Evolutionary conservation across 37 sponge, comb jelly and placozoan genomes (phyloP).

Genomic region (Ianthella basta): DNA sequence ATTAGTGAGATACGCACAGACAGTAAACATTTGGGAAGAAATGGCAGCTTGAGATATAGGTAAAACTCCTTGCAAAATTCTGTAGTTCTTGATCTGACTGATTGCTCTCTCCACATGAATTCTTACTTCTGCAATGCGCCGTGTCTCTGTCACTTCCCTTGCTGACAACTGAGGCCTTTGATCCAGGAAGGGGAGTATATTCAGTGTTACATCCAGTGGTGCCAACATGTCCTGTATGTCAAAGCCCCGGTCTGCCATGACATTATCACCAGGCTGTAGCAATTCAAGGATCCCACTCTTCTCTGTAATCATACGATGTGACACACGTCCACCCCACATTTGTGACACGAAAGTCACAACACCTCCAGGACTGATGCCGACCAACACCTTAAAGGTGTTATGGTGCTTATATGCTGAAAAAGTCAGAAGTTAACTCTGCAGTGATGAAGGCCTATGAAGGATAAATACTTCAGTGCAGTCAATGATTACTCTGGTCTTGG

Average conservation of each 20-base stretch:
- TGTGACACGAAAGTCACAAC: constrained; percentile 11
- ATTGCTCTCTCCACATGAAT: constrained; percentile 19
- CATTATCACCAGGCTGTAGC: constrained; percentile 6
- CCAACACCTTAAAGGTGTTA: constrained; percentile 25
- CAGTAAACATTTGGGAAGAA: background rate
- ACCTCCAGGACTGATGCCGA: constrained; percentile 19
- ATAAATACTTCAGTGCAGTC: constrained; percentile 17
- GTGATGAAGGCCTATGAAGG: background rate
- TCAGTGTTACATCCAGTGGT: background rate
- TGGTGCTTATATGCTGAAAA: constrained; percentile 13
- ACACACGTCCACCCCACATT: constrained; percentile 24
- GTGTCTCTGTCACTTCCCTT: too few species aligned
- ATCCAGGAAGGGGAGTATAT: constrained; percentile 2
- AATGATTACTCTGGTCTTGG: constrained; percentile 9
- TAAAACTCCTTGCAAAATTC: background rate
- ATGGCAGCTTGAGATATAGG: background rate
- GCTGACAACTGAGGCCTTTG: background rate
- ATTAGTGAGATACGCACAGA: background rate
- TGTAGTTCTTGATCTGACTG: background rate
- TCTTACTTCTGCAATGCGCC: constrained; percentile 9
- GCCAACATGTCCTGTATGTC: constrained; percentile 4
- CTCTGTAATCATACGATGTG: background rate
- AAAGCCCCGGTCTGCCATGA: constrained; percentile 35
- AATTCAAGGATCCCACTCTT: background rate
- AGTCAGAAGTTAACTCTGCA: background rate